Percentiles rank a stretch among this genome's conserved stretches.
Conservation (phyloP, 1,140 invertebrate species). For the Lasioglossum baleicum region DNA sequence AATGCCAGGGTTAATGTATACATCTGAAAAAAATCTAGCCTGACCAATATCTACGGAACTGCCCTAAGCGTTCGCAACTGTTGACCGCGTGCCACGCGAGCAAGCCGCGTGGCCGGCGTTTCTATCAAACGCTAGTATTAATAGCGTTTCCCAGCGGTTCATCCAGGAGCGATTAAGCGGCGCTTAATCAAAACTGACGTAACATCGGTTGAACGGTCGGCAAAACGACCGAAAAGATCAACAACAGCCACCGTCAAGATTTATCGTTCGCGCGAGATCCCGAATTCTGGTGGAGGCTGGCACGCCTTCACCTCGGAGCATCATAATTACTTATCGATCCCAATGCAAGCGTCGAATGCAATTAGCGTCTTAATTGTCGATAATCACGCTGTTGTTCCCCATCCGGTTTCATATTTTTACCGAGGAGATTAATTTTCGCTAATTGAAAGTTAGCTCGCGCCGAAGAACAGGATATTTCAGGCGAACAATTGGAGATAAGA, state of each 20-base stretch:
- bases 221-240: slow-evolving; percentile 1
- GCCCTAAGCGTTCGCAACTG: no score
- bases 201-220: slow-evolving; percentile 26
- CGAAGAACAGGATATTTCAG: no score
- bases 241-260: neutral
- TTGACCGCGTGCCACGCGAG: neutral
- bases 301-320: neutral
- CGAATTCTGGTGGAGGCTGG: slow-evolving; percentile 7
- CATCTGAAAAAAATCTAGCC: no score
- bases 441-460: no score
- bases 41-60: no score
- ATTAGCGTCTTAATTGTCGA: no score
- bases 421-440: no score
- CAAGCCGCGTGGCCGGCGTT: neutral
- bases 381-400: no score
- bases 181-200: slow-evolving; percentile 34
- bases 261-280: slow-evolving; percentile 20
- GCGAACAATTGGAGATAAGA: no score
- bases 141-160: slow-evolving; percentile 22
- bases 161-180: slow-evolving; percentile 34
- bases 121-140: slow-evolving; percentile 7
- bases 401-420: no score
- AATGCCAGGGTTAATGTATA: no score
- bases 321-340: slow-evolving; percentile 28
- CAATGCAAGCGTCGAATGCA: no score